Evolutionary conservation across 2,113 vertebrate species (phyloP).

Genomic region (Mus pahari): DNA sequence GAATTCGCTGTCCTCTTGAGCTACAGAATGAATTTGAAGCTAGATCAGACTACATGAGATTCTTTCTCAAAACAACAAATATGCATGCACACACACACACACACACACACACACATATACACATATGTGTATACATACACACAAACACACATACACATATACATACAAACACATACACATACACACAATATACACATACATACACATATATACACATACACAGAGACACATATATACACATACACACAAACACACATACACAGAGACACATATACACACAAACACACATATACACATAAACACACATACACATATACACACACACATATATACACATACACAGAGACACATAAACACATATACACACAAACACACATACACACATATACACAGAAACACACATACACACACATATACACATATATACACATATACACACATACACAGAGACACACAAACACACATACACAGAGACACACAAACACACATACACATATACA

Average conservation of each 20-base stretch:
- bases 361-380: too few species aligned
- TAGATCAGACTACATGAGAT: background rate
- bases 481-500: accelerated
- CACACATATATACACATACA: too few species aligned
- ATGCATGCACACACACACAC: accelerated
- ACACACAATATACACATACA: background rate
- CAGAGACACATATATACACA: background rate
- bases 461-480: too few species aligned
- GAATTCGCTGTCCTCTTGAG: background rate
- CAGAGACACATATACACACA: background rate
- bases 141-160: background rate
- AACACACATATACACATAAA: background rate
- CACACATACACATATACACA: too few species aligned
- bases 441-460: too few species aligned
- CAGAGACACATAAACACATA: too few species aligned
- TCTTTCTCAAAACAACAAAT: background rate
- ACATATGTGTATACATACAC: background rate
- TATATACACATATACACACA: too few species aligned
- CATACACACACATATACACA: too few species aligned
- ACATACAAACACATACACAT: too few species aligned
- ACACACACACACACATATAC: background rate
- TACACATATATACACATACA: too few species aligned
- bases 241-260: background rate
- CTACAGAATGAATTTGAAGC: background rate
- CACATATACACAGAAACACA: too few species aligned